Base-by-base conservation (phyloP, 2,888 invertebrate genomes). In the Pheosia tremula region DNA sequence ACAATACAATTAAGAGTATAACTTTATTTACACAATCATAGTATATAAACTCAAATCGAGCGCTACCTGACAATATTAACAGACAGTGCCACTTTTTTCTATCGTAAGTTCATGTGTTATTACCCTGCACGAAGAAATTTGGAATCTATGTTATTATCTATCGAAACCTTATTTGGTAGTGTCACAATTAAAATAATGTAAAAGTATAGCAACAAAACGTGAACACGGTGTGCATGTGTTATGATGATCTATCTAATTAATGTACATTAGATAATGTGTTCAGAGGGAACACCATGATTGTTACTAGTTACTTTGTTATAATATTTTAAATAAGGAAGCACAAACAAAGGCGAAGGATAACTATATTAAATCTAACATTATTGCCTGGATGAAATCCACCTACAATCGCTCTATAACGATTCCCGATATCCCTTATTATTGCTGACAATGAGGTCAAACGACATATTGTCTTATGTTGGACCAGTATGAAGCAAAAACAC, bases 71-170 rank as follows among this genome's bases (percentile, higher is more conserved):
- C 72, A 78, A 76, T 76, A 74, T 76, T 76, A 79, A 82, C 80
- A 78, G 75, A 82, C 76, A 79, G 77, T 68, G 77, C 75, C 78
- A 78, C 75, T 67, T 74, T 69, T 71, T 72, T 73, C 71, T 75
- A 78, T 72, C 70, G 70, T 75, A 77, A 71, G 69, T 77, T 79
- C 71, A 76, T 69, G 66, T 77, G 75, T 82, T 65, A 77, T 84
- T 90, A 91, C 91, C 91, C 91, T 90, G 91, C 91, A 91, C 91
- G 90, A 88, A 90, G 86, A 88, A 90, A 87, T 89, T 89, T 89
- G 85, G 83, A 87, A 83, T 81, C 84, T 86, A 87, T 84, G 67
- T 76, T 70, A 77, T 63, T 62, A 70, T 70, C 72, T 77, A 77
- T 66, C 57, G 63, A 64, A 70, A 69, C 61, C 81, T 80, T 84